Evolutionary conservation across 1,140 invertebrate genomes (phyloP), one percentile per base, ranked within the genome.

Genomic region (Drosophila pruinosa): DNA sequence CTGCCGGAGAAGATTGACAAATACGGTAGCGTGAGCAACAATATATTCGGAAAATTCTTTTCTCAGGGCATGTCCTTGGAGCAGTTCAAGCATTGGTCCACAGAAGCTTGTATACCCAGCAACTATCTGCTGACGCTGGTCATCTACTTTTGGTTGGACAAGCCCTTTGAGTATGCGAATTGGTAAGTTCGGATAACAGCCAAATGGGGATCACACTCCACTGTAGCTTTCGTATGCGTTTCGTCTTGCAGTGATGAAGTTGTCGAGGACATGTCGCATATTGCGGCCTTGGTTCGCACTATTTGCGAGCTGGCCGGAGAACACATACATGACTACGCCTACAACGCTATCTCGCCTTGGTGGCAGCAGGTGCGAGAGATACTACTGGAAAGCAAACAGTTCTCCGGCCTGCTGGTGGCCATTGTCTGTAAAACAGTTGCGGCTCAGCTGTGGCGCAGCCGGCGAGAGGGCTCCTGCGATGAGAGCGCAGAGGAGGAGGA

Each of bases 391-490:
- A 95, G 95, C 74, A 91, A 93, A 4, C 94, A 95, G 85, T 94
- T 95, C 19, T 93, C 96, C 65, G 95, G 95, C 4, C 92, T 96
- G 76, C 94, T 95, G 17, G 95, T 95, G 8, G 94, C 96, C 5
- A 94, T 96, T 89, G 93, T 95, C 8, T 97, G 96, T 85, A 94
- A 95, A 90, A 93, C 93, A 19, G 95, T 96, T n/a, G 93, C 94
- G 28, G 92, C 80, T 14, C 78, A 94, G 14, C 92, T 94, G 72
- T 92, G 81, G 70, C 71, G 78, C 0, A 72, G 92, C 74, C 53
- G 85, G 4, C 63, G 61, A n/a, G 82, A 89, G 74, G 82, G 91
- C 22, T 90, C 89, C 0, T 92, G 91, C 53, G 89, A 91, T 12
- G 90, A 91, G 36, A 92, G 93, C 21, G 75, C 72, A 1, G 76